Evolutionary conservation across 1,140 invertebrate species (phyloP).

Genomic region (Dendrolimus kikuchii): DNA sequence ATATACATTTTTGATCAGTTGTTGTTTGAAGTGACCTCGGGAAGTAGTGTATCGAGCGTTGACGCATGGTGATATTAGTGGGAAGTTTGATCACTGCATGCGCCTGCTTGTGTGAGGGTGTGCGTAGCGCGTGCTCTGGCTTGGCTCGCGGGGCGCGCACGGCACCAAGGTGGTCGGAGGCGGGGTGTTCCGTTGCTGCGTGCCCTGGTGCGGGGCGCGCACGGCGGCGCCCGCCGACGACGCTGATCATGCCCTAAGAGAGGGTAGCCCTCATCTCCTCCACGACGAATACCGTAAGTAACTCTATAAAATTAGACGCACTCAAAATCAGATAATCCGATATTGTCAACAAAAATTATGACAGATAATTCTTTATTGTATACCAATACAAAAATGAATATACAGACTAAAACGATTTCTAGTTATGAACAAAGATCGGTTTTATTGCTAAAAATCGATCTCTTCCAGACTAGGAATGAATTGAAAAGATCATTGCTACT

Average conservation of each 20-base stretch:
- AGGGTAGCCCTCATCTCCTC: slow-evolving; percentile 46
- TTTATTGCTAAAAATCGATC: too few relatives aligned
- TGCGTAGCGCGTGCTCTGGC: slow-evolving; percentile 23
- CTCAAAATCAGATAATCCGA: too few relatives aligned
- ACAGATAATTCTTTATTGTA: too few relatives aligned
- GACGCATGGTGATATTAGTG: slow-evolving; percentile 11
- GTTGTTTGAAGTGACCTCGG: slow-evolving; percentile 4
- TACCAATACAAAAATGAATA: too few relatives aligned
- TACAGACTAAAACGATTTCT: too few relatives aligned
- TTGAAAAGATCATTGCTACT: too few relatives aligned
- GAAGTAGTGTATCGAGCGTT: slow-evolving; percentile 3
- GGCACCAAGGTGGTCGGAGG: slow-evolving; percentile 72
- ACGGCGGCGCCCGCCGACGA: slow-evolving; percentile 70
- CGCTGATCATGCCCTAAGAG: slow-evolving; percentile 56
- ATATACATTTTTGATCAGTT: not conserved
- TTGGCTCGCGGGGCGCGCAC: slow-evolving; percentile 39
- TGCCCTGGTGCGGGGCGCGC: slow-evolving; percentile 78
- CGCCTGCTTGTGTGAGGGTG: slow-evolving; percentile 19
- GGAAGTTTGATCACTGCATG: slow-evolving; percentile 1
- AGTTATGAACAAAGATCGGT: too few relatives aligned
- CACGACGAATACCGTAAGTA: slow-evolving; percentile 50
- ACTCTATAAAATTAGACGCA: not conserved
- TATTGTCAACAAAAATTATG: too few relatives aligned
- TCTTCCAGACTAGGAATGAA: too few relatives aligned
- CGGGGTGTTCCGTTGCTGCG: slow-evolving; percentile 78